Conservation (phyloP, 2,888 invertebrate species). For the Caenorhabditis afra region DNA sequence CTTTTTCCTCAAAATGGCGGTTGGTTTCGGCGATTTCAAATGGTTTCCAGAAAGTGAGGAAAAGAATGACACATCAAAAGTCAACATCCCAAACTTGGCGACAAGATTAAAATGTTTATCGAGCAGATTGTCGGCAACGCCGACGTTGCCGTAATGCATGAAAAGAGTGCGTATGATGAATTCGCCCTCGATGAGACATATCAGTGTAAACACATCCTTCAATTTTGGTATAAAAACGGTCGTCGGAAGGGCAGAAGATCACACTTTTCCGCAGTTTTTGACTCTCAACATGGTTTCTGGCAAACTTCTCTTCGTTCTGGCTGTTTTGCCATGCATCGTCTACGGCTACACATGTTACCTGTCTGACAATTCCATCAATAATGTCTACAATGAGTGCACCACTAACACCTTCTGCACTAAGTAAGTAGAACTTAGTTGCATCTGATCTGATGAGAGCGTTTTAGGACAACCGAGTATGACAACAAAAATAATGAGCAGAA, state of each 20-base stretch:
- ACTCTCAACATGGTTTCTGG: slow-evolving; percentile 23
- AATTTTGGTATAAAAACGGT: slow-evolving; percentile 19
- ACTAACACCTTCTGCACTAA: slow-evolving; percentile 28
- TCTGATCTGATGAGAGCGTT: neutral
- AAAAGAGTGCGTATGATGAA: slow-evolving; percentile 36
- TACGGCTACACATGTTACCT: slow-evolving; percentile 25
- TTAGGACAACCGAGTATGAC: slow-evolving; percentile 37
- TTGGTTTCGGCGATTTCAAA: neutral
- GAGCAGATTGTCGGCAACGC: slow-evolving; percentile 23
- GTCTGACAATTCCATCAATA: slow-evolving; percentile 6
- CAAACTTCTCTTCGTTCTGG: slow-evolving; percentile 14
- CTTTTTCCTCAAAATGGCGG: no score
- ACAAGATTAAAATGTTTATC: slow-evolving; percentile 45
- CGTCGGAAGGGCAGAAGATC: neutral
- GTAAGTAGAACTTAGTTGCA: slow-evolving; percentile 7
- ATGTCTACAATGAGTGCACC: slow-evolving; percentile 23
- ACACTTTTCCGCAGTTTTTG: neutral
- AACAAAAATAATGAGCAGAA: slow-evolving; percentile 18
- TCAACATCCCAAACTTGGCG: slow-evolving; percentile 49
- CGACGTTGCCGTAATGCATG: neutral
- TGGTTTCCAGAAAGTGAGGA: slow-evolving; percentile 2
- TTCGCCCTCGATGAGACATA: slow-evolving; percentile 42
- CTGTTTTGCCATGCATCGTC: slow-evolving; percentile 17
- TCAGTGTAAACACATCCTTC: slow-evolving; percentile 26
- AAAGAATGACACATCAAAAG: slow-evolving; percentile 24